A percentile compares a stretch with the other conserved stretches of the same genome.
phyloP scores from a whole-genome alignment of 2,888 invertebrate species.

The Neoaliturus tenellus region DNA sequence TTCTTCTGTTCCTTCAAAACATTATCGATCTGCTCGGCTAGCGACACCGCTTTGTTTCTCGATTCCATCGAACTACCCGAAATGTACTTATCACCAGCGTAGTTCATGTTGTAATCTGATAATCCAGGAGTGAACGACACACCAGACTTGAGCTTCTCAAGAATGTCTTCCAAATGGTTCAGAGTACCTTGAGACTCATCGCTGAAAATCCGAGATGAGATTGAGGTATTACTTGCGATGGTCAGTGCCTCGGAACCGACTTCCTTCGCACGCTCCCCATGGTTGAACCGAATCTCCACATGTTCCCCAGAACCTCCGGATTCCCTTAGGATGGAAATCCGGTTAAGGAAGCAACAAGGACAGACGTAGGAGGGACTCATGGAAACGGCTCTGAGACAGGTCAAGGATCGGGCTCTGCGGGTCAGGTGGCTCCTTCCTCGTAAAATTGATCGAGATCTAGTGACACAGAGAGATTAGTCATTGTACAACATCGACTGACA shows the following conservation, averaged over 20 bases:
- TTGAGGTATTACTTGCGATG: background rate
- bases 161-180: background rate
- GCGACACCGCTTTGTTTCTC: background rate
- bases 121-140: background rate
- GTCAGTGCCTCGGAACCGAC: background rate
- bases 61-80: background rate
- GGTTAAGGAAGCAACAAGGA: conserved; percentile 33
- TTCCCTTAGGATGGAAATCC: conserved; percentile 13
- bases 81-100: background rate
- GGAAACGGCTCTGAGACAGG: background rate
- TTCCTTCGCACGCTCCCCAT: background rate
- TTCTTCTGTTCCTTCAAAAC: conserved; percentile 14
- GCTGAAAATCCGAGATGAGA: background rate
- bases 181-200: background rate
- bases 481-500: background rate
- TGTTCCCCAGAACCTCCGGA: background rate
- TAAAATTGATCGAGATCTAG: conserved; percentile 10
- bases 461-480: background rate
- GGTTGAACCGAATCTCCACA: background rate
- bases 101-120: background rate
- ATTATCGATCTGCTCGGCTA: background rate
- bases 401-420: background rate
- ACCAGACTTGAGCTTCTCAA: background rate
- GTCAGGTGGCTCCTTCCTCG: background rate
- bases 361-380: conserved; percentile 1